Evolutionary conservation across 2,113 vertebrate genomes (phyloP).

Genomic region (Gobio gobio): DNA sequence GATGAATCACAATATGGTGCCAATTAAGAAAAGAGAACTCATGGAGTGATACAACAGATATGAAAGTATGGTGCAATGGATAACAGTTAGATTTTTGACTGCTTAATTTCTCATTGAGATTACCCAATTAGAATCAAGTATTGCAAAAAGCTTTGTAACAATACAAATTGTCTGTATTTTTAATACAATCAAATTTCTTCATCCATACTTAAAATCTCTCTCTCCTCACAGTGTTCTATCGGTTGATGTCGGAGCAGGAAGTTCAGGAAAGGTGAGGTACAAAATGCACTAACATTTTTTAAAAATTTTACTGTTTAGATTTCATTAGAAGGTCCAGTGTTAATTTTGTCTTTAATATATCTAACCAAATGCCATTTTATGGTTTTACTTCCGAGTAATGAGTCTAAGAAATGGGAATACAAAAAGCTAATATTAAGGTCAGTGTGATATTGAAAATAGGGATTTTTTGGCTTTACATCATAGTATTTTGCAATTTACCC

Average conservation of each 20-base stretch:
- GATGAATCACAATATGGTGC: not conserved
- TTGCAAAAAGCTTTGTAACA: not conserved
- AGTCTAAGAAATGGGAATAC: not conserved
- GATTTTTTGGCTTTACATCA: not conserved
- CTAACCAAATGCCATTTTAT: not conserved
- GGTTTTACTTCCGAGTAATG: not conserved
- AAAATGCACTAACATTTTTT: not conserved
- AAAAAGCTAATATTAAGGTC: not conserved
- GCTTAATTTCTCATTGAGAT: not conserved
- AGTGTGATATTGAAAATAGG: constrained; percentile 14
- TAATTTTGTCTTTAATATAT: not conserved
- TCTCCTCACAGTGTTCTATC: constrained; percentile 35
- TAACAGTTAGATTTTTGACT: not conserved
- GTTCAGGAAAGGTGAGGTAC: constrained; percentile 55
- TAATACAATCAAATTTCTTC: not conserved
- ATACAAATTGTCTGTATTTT: not conserved
- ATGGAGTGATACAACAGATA: not conserved
- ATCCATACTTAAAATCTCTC: not conserved
- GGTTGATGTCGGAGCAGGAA: constrained; percentile 39
- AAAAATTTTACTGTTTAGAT: not conserved
- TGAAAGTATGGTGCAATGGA: not conserved
- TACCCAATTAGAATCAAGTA: not conserved
- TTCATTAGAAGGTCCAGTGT: not conserved
- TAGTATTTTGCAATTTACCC: not conserved
- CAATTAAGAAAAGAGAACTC: not conserved